Evolutionary conservation across 1,140 invertebrate genomes (phyloP), one percentile per base, ranked within the genome.

Genomic region (Apis cerana): DNA sequence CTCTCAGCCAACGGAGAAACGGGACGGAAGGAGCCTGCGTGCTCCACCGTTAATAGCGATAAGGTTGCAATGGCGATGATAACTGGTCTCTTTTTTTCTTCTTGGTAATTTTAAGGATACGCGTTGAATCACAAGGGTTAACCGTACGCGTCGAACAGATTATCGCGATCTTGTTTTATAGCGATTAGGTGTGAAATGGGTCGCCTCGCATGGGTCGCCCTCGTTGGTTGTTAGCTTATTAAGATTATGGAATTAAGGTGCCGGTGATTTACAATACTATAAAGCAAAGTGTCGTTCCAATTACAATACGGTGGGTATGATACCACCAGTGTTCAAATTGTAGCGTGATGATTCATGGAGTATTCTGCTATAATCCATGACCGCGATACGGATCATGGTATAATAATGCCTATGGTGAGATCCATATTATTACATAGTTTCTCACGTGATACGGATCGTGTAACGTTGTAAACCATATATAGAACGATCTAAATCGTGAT

Each of bases 401-500:
- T 12, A 19, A 43, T 21, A 12, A 11, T 68, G 33, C 50, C 48
- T 9, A 69, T 69, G 48, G 48, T 50, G 23, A 4, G 67, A 48
- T 43, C 64, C 33, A 21, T 69, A 69, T 52, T 69, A 69, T 69
- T 69, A 48, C 64, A 67, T 50, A 50, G 21, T 68, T 68, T 19
- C n/a, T 68, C 43, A 50, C 43, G n/a, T 12, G 43, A 48, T 68
- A 21, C 19, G 65, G 5, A 68, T 68, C 65, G 11, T 43, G 33
- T 68, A 68, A 48, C 43, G 12, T 48, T 43, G 43, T 68, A 68
- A 50, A 68, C 33, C 65, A 50, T 43, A 43, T 43, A 43, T 50
- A 15, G 12, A 43, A 43, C 50, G 65, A 48, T 68, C 65, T 48
- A n/a, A 68, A 68, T 68, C 65, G n/a, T n/a, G 65, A 68, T 50